Evolutionary conservation across 2,888 invertebrate genomes (phyloP).

Genomic region (Drosophila demipolita): DNA sequence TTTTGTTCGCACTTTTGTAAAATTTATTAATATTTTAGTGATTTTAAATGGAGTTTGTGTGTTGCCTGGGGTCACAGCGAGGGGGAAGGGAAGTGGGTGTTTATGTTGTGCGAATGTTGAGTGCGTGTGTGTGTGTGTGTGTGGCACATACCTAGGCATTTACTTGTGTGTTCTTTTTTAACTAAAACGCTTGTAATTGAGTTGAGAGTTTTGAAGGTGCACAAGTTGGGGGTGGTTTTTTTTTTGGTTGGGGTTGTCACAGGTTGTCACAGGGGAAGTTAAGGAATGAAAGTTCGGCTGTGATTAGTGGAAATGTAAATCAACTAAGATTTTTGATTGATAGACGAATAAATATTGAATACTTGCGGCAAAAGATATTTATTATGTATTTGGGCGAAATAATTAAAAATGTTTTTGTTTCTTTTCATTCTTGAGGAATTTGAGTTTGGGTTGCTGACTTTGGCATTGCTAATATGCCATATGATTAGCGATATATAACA

Average conservation of each 20-base stretch:
- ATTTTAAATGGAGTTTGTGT: conserved; percentile 80
- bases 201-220: conserved; percentile 17
- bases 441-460: too few species aligned
- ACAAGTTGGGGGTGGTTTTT: neutral
- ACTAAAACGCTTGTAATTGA: conserved; percentile 66
- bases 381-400: neutral
- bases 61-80: conserved; percentile 44
- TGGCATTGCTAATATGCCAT: too few species aligned
- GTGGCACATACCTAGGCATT: conserved; percentile 20
- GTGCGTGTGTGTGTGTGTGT: neutral
- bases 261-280: neutral
- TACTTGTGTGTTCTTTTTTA: conserved; percentile 45
- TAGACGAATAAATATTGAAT: fast-evolving
- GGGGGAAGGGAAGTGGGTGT: conserved; percentile 14
- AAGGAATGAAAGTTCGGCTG: neutral
- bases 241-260: neutral
- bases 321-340: neutral
- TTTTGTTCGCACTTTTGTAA: conserved; percentile 82
- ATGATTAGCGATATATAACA: too few species aligned
- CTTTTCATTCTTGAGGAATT: too few species aligned
- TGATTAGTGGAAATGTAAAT: neutral
- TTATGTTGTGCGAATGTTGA: conserved; percentile 38
- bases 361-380: neutral
- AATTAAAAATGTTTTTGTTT: too few species aligned
- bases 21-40: conserved; percentile 83